Percentiles rank a stretch among this genome's conserved stretches.
Evolutionary conservation across 2,888 invertebrate genomes (phyloP).

Genomic region (Tineola bisselliella): DNA sequence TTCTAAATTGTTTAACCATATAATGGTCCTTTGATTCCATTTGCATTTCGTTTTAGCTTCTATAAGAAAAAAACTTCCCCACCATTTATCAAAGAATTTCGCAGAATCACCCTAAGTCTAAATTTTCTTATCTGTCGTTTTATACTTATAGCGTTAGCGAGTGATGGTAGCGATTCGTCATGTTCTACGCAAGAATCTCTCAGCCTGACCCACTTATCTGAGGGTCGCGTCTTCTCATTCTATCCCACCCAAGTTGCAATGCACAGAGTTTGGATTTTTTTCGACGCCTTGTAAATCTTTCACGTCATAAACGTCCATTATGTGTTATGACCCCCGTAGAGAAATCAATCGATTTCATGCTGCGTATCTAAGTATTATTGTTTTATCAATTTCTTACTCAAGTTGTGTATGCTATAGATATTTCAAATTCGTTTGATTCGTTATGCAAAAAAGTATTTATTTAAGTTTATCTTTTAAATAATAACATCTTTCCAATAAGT

Average conservation of each 20-base stretch:
- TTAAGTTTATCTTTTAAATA: no score
- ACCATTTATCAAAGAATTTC: background rate
- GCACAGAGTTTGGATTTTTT: background rate
- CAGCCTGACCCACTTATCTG: conserved; percentile 41
- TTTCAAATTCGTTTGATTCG: no score
- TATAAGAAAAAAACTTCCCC: background rate
- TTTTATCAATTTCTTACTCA: conserved; percentile 25
- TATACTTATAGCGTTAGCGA: conserved; percentile 39
- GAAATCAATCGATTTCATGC: conserved; percentile 41
- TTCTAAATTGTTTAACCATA: conserved; percentile 15
- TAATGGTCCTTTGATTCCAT: background rate
- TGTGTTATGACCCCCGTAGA: conserved; percentile 27
- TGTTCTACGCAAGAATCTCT: conserved; percentile 35
- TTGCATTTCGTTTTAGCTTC: background rate
- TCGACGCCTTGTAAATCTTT: background rate
- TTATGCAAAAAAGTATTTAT: background rate
- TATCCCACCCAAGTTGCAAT: conserved; percentile 14
- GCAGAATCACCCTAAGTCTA: conserved; percentile 28
- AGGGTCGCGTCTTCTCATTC: conserved; percentile 32
- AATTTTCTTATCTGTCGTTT: conserved; percentile 37
- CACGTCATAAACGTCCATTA: background rate
- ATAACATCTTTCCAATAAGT: no score
- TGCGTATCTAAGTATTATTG: conserved; percentile 32
- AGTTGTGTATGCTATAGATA: background rate
- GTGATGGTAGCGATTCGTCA: conserved; percentile 56